phyloP scores from a whole-genome alignment of 2,888 invertebrate genomes.

The Eupelmus urozonus region DNA sequence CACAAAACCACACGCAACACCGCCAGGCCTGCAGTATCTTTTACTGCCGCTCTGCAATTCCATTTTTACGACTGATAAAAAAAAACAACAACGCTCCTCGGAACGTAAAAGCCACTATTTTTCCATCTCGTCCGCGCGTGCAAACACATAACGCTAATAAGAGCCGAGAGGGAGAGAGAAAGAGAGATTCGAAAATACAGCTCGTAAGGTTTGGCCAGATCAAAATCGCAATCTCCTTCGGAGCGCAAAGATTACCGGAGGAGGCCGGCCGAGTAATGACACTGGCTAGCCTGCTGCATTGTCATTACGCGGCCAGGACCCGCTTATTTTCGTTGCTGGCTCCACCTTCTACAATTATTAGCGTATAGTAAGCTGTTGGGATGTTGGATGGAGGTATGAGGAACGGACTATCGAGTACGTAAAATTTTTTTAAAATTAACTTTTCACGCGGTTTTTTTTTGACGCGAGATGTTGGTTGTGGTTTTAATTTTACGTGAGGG shows the following conservation, averaged over 20 bases:
- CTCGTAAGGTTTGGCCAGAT: conserved; percentile 19
- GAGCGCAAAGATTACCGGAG: conserved; percentile 42
- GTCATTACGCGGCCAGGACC: conserved; percentile 66
- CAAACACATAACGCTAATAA: conserved; percentile 25
- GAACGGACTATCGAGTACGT: background rate
- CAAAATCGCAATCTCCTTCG: conserved; percentile 30
- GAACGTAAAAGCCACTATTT: too few relatives aligned
- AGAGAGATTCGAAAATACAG: background rate
- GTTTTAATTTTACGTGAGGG: too few relatives aligned
- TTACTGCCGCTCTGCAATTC: conserved; percentile 29
- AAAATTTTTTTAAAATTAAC: background rate
- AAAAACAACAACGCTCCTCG: too few relatives aligned
- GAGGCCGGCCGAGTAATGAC: conserved; percentile 40
- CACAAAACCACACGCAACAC: conserved; percentile 18
- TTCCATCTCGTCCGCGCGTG: background rate
- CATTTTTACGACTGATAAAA: conserved; percentile 30
- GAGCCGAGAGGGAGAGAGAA: conserved; percentile 1
- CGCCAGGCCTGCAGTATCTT: background rate
- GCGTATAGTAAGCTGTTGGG: too few relatives aligned
- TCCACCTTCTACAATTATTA: too few relatives aligned
- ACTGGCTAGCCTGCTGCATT: conserved; percentile 63
- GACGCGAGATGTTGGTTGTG: too few relatives aligned
- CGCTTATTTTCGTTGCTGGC: conserved; percentile 63
- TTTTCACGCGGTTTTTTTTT: too few relatives aligned
- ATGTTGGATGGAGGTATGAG: background rate